Conservation (phyloP, 2,797 vertebrate genomes). For the Coilia nasus region DNA sequence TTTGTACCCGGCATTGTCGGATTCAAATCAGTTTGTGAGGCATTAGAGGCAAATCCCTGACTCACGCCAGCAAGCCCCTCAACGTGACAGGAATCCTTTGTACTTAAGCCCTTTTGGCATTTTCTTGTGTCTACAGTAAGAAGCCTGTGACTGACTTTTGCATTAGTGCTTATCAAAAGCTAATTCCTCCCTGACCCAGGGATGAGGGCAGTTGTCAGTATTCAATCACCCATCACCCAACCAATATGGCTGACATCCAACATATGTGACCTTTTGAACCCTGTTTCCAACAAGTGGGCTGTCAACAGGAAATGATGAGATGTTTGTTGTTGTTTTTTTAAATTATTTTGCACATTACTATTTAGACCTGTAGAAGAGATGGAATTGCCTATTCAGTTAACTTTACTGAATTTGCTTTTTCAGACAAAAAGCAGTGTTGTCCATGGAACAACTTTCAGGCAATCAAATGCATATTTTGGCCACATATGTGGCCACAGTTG, state of each 20-base stretch:
- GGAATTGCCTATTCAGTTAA: too few relatives aligned
- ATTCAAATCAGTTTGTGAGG: constrained; percentile 19
- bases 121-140: constrained; percentile 20
- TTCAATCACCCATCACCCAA: not conserved
- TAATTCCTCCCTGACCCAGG: constrained; percentile 36
- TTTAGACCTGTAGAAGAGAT: too few relatives aligned
- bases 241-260: not conserved
- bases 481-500: too few relatives aligned
- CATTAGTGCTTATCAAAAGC: constrained; percentile 45
- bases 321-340: not conserved
- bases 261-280: not conserved
- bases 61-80: not conserved
- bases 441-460: too few relatives aligned
- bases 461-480: too few relatives aligned
- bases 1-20: not conserved
- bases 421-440: too few relatives aligned
- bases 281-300: not conserved
- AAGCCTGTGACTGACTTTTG: constrained; percentile 31
- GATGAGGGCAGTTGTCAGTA: constrained; percentile 13
- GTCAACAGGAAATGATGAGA: not conserved
- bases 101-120: constrained; percentile 12
- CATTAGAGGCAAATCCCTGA: constrained; percentile 4
- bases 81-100: constrained; percentile 31
- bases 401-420: too few relatives aligned
- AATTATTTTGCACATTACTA: not conserved